These are phyloP conservation scores for Sarcophaga caerulescens DNA, from an alignment of 2,888 invertebrate species.

Conservation along the genomic window DNA sequence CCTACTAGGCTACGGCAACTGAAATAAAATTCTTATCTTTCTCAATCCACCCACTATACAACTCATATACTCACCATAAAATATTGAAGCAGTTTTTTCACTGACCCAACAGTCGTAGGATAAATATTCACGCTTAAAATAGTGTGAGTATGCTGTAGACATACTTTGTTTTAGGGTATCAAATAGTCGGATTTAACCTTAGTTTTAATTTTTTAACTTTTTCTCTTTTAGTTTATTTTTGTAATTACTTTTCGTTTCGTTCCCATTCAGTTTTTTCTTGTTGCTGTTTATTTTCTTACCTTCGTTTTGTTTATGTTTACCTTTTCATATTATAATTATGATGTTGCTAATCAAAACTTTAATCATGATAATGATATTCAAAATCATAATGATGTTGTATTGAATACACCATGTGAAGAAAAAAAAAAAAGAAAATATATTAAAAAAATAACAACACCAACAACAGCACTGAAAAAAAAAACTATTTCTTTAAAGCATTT, in stretches of 20 bases:
- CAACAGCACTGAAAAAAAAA: too few species aligned
- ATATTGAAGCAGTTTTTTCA: too few species aligned
- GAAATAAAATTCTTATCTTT: too few species aligned
- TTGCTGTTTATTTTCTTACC: slow-evolving; percentile 32
- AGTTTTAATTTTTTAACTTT: background rate
- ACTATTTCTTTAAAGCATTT: slow-evolving; percentile 66
- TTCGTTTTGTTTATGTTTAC: slow-evolving; percentile 53
- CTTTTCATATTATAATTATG: slow-evolving; percentile 62
- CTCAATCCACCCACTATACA: too few species aligned
- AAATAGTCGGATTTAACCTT: too few species aligned
- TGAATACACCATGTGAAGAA: background rate
- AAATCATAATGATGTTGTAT: slow-evolving; percentile 42
- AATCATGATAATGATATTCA: slow-evolving; percentile 18
- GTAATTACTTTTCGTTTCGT: slow-evolving; percentile 44
- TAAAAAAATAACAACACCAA: slow-evolving; percentile 6
- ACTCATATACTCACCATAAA: too few species aligned
- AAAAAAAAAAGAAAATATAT: slow-evolving; percentile 3
- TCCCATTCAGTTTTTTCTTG: slow-evolving; percentile 62
- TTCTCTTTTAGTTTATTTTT: slow-evolving; percentile 37
- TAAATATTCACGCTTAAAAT: too few species aligned
- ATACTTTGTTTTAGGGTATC: too few species aligned
- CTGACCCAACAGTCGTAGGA: too few species aligned
- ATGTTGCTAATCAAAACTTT: slow-evolving; percentile 39
- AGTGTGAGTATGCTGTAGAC: too few species aligned
- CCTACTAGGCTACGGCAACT: too few species aligned